phyloP scores from a whole-genome alignment of 2,888 invertebrate species.

The Drosophila cyrtoloma region DNA sequence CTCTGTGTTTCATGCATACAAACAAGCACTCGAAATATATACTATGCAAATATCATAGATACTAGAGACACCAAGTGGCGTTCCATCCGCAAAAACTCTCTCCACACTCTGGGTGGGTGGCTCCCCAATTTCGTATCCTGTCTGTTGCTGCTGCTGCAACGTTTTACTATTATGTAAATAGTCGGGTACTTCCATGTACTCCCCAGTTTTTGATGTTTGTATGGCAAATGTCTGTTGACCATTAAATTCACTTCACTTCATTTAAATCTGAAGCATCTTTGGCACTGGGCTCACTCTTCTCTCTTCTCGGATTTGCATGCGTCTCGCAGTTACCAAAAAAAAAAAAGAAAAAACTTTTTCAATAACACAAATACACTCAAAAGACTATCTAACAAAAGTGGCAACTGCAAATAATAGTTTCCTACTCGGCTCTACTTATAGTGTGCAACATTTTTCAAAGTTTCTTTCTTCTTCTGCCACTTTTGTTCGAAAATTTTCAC shows the following conservation, averaged over 20 bases:
- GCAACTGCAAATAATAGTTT: slow-evolving; percentile 81
- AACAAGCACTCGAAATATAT: slow-evolving; percentile 80
- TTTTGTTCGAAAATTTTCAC: slow-evolving; percentile 30
- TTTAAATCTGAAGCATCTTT: slow-evolving; percentile 80
- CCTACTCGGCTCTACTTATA: slow-evolving; percentile 21
- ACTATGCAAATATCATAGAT: slow-evolving; percentile 78
- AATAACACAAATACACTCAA: slow-evolving; percentile 72
- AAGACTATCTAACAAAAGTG: slow-evolving; percentile 54
- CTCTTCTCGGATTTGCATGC: slow-evolving; percentile 53
- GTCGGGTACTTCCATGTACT: slow-evolving; percentile 35
- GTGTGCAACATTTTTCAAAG: slow-evolving; percentile 31
- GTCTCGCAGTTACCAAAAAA: slow-evolving; percentile 32
- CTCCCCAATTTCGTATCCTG: neutral
- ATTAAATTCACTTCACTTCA: slow-evolving; percentile 82
- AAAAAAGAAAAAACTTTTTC: slow-evolving; percentile 58
- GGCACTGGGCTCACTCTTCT: slow-evolving; percentile 13
- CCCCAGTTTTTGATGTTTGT: slow-evolving; percentile 55
- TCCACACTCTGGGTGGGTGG: neutral
- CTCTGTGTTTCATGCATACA: slow-evolving; percentile 69
- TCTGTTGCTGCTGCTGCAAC: slow-evolving; percentile 44
- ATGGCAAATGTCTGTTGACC: slow-evolving; percentile 77
- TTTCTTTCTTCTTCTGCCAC: slow-evolving; percentile 16
- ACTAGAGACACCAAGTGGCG: slow-evolving; percentile 56
- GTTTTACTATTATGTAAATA: slow-evolving; percentile 61
- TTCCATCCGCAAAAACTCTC: slow-evolving; percentile 44